phyloP scores from a whole-genome alignment of 1,140 invertebrate genomes.

The Magallana ariakensis region DNA sequence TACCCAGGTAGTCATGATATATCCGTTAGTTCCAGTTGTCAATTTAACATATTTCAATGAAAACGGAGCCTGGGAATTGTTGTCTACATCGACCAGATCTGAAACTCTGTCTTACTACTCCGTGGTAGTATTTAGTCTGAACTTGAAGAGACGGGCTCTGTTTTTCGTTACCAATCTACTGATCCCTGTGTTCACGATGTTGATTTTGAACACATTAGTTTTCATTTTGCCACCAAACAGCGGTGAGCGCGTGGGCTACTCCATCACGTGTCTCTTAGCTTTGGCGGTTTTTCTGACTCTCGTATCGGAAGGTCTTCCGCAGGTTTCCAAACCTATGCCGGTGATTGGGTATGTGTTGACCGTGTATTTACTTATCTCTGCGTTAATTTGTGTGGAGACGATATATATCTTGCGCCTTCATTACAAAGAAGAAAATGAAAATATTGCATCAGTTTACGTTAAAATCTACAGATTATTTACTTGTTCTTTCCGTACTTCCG shows the following conservation, averaged over 20 bases:
- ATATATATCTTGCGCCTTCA: slow-evolving; percentile 11
- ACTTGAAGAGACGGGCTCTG: slow-evolving; percentile 36
- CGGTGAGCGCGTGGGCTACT: slow-evolving; percentile 51
- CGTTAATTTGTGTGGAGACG: slow-evolving; percentile 1
- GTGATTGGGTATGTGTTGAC: slow-evolving; percentile 4
- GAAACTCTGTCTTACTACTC: background rate
- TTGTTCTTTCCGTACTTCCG: background rate
- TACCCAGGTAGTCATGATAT: slow-evolving; percentile 1
- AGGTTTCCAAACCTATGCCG: slow-evolving; percentile 48
- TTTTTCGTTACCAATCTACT: slow-evolving; percentile 54
- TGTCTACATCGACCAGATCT: slow-evolving; percentile 10
- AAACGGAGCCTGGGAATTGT: slow-evolving; percentile 29
- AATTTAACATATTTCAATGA: background rate
- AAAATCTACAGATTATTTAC: background rate
- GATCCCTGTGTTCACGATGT: slow-evolving; percentile 42
- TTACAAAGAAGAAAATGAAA: background rate
- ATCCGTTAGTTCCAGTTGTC: background rate
- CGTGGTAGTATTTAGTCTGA: background rate
- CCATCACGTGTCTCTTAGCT: slow-evolving; percentile 50
- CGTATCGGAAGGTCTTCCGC: slow-evolving; percentile 36
- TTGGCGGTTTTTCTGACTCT: slow-evolving; percentile 46
- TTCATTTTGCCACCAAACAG: slow-evolving; percentile 54
- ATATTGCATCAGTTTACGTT: background rate
- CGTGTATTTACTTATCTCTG: background rate
- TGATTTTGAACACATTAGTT: slow-evolving; percentile 51